Conservation (phyloP, 2,888 invertebrate genomes). For the Cylloceria caligata region DNA sequence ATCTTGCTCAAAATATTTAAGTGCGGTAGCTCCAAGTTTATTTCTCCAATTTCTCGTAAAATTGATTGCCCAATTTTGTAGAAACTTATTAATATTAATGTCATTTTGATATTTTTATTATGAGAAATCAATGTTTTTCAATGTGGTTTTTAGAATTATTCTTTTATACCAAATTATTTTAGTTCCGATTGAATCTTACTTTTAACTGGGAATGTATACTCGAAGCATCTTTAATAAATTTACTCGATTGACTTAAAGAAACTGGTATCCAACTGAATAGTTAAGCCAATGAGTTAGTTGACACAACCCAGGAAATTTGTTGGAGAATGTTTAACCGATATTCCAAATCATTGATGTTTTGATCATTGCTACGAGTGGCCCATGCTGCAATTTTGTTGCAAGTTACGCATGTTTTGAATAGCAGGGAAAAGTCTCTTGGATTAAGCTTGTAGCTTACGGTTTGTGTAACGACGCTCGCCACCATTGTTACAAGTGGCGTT, state of each 20-base stretch:
- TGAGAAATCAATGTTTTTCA: too few species aligned
- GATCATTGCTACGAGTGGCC: too few species aligned
- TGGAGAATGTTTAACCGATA: not conserved
- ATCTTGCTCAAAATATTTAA: constrained; percentile 97
- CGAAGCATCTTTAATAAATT: too few species aligned
- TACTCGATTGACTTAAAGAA: not conserved
- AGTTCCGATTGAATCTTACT: too few species aligned
- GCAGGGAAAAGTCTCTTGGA: not conserved
- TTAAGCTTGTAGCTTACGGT: constrained; percentile 35
- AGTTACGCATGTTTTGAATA: not conserved
- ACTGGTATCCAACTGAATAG: not conserved
- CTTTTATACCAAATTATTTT: too few species aligned
- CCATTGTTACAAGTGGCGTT: constrained; percentile 77
- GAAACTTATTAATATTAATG: too few species aligned
- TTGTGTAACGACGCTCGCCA: constrained; percentile 70
- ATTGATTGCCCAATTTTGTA: too few species aligned
- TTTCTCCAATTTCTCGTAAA: too few species aligned
- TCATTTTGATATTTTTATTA: too few species aligned
- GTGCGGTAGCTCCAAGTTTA: constrained; percentile 97
- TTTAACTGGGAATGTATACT: too few species aligned
- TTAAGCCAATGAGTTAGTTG: not conserved
- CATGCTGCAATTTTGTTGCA: too few species aligned
- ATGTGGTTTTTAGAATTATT: too few species aligned
- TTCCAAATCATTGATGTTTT: not conserved
- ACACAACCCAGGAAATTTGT: not conserved